Evolutionary conservation across 2,888 invertebrate species (phyloP).

Genomic region (Adineta ricciae): DNA sequence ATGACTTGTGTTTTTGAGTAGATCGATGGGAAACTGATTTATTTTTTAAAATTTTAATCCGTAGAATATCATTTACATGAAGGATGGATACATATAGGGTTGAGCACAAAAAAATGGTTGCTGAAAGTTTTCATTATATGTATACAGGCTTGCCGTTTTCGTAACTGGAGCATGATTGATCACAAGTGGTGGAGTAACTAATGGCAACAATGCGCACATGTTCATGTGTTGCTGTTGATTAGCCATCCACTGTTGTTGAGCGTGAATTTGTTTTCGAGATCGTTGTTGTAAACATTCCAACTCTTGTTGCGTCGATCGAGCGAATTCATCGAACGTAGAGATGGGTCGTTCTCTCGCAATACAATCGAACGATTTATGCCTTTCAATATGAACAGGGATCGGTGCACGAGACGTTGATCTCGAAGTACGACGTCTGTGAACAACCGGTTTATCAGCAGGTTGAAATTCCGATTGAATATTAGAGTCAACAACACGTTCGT

Average conservation of each 20-base stretch:
- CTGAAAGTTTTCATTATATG: not conserved
- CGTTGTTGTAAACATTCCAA: not conserved
- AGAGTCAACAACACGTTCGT: not conserved
- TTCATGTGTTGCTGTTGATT: not conserved
- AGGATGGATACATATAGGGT: not conserved
- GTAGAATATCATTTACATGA: not conserved
- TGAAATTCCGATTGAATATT: not conserved
- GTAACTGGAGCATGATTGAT: not conserved
- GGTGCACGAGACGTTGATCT: not conserved
- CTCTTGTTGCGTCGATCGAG: not conserved
- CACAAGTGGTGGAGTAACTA: not conserved
- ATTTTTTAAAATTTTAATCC: too few relatives aligned
- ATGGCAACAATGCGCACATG: not conserved
- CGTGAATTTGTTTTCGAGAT: not conserved
- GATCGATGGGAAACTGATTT: too few relatives aligned
- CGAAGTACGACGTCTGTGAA: not conserved
- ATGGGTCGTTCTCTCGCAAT: not conserved
- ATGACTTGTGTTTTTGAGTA: too few relatives aligned
- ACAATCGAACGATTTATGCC: not conserved
- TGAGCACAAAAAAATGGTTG: not conserved
- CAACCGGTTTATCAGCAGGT: not conserved
- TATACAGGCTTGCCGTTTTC: not conserved
- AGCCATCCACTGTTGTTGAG: not conserved
- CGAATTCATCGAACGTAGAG: not conserved
- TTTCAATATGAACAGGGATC: not conserved